Conservation (phyloP, 2,113 vertebrate genomes). For the Diphyllodes magnificus region DNA sequence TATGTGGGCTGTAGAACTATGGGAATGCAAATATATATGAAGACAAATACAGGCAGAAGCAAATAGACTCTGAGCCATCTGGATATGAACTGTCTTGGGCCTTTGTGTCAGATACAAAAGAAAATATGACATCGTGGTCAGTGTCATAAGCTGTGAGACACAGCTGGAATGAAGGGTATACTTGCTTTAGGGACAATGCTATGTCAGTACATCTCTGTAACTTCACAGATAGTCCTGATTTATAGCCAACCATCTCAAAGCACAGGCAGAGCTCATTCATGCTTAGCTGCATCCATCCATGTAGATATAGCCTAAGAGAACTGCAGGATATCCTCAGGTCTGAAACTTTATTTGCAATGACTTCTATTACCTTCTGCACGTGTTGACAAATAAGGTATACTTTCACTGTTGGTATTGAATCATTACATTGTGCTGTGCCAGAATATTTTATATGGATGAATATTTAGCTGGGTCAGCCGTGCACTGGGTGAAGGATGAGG, state of each 20-base stretch:
- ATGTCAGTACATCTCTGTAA: neutral
- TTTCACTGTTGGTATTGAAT: neutral
- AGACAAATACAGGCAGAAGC: neutral
- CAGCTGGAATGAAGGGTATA: neutral
- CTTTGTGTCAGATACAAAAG: neutral
- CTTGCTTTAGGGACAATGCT: neutral
- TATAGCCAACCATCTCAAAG: neutral
- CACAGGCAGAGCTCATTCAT: neutral
- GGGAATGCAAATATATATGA: neutral
- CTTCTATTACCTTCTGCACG: neutral
- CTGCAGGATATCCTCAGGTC: neutral
- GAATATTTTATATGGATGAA: neutral
- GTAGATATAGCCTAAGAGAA: neutral
- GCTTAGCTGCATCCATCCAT: neutral
- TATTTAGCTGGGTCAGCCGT: neutral
- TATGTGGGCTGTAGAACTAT: neutral
- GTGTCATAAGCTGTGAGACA: neutral
- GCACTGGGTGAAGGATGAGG: neutral
- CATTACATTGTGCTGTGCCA: neutral
- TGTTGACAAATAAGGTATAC: neutral
- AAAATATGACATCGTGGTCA: neutral
- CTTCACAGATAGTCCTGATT: neutral
- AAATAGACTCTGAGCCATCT: neutral
- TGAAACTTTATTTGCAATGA: neutral
- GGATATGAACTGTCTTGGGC: neutral